phyloP scores from a whole-genome alignment of 2,888 invertebrate genomes.

The Ectobius pallidus region DNA sequence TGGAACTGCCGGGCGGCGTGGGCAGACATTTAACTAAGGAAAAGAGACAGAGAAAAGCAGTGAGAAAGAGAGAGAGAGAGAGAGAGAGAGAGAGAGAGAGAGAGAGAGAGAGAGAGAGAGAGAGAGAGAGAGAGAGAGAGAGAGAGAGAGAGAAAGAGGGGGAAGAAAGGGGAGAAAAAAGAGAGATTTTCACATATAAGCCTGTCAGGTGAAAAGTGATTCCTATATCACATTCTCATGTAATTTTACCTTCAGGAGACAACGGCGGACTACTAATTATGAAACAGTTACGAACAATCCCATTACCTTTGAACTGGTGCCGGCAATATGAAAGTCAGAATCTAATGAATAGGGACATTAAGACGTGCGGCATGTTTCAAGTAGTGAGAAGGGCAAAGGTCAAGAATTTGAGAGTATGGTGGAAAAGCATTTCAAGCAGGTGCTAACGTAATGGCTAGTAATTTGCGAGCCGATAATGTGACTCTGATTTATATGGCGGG shows the following conservation, averaged over 20 bases:
- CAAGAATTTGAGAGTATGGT: not conserved
- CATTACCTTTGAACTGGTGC: no score
- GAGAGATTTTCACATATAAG: no score
- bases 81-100: not conserved
- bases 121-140: not conserved
- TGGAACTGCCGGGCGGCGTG: no score
- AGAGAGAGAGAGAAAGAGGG: conserved; percentile 1
- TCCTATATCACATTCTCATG: no score
- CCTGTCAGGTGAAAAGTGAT: no score
- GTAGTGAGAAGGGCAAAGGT: not conserved
- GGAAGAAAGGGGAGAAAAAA: not conserved
- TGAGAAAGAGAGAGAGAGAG: no score
- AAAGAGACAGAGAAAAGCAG: no score
- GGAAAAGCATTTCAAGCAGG: not conserved
- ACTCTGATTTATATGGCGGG: not conserved
- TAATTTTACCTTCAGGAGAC: no score
- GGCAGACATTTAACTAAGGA: no score
- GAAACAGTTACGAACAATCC: no score
- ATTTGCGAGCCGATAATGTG: not conserved
- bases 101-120: not conserved
- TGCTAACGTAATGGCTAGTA: not conserved
- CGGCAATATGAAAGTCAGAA: not conserved
- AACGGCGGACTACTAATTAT: no score
- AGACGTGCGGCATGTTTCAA: not conserved
- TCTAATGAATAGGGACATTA: not conserved